Percentiles rank a stretch among this genome's conserved stretches.
phyloP scores from a whole-genome alignment of 1,140 invertebrate species.

The Drosophila takahashii region DNA sequence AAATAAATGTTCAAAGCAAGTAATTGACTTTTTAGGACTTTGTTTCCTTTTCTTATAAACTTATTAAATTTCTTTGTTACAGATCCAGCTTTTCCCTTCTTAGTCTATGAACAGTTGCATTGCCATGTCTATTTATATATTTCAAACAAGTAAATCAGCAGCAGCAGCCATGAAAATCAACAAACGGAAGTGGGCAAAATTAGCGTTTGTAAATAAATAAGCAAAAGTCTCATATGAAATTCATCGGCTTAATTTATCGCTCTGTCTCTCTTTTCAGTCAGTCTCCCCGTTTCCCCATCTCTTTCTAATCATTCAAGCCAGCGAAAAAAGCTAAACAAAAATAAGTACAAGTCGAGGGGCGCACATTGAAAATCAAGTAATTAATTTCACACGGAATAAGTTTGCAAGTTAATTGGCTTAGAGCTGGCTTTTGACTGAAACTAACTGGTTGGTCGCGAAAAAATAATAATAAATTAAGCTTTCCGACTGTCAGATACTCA shows the following conservation, averaged over 20 bases:
- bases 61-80: conserved; percentile 1
- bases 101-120: no score
- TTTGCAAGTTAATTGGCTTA: conserved; percentile 76
- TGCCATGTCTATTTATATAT: conserved; percentile 3
- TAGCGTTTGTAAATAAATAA: conserved; percentile 54
- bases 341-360: conserved; percentile 5
- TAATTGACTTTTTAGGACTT: no score
- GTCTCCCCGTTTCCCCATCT: not conserved
- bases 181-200: conserved; percentile 60
- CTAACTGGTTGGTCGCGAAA: conserved; percentile 1
- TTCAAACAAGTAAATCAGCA: not conserved
- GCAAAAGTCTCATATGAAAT: conserved; percentile 45
- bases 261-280: not conserved
- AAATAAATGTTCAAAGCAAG: no score
- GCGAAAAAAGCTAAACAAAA: conserved; percentile 7
- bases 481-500: not conserved
- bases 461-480: conserved; percentile 1
- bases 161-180: conserved; percentile 31
- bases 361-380: conserved; percentile 66
- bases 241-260: conserved; percentile 54
- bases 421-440: conserved; percentile 65
- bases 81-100: not conserved
- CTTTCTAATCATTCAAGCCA: conserved; percentile 7
- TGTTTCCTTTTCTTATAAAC: not conserved
- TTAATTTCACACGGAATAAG: conserved; percentile 79